Base-by-base conservation (phyloP, 2,888 invertebrate genomes). In the Bedellia somnulentella region DNA sequence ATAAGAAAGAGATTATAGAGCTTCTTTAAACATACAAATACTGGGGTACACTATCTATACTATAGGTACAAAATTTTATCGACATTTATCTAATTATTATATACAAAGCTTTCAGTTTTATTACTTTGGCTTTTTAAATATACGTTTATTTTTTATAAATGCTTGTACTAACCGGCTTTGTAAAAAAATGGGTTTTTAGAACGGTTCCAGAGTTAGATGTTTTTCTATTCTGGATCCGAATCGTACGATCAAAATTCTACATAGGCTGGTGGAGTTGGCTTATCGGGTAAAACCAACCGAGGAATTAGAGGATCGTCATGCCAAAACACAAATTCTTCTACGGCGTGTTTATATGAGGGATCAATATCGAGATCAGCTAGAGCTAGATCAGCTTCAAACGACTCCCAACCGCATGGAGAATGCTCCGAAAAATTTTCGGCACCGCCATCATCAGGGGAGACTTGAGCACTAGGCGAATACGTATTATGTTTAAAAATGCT, bases 351-450 rank as follows among this genome's bases (percentile, higher is more conserved):
- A 43, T 79, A 82, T 29, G 80, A 80, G 2, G 82, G 80, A 47
- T 82, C 82, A 3, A 81, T 59, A 45, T 82, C 81, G 36, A 82
- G 66, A 45, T 82, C 80, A 32, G 80, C 80, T 35, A 82, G 52
- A 37, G 82, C 80, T 39, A 82, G 49, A 51, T 82, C 82, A 28
- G 82, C 70, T 52, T 82, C 82, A 17, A 82, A 70, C 12, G 82
- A 70, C 52, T 82, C 82, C 82, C 82, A 82, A 32, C 80, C 68
- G 38, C 81, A 81, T 25, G 80, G 78, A 31, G 68, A 68, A 2
- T 36, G 34, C 37, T 64, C 66, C 9, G 70, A 68, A 42, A 67
- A 66, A 34, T 62, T 57, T 33, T 68, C 68, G 4, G 60, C 64
- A 29, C 75, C 79, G 9, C 18, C 18, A 21, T 80, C 79, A 21